Evolutionary conservation across 2,888 invertebrate species (phyloP).

Genomic region (Nomada fabriciana): DNA sequence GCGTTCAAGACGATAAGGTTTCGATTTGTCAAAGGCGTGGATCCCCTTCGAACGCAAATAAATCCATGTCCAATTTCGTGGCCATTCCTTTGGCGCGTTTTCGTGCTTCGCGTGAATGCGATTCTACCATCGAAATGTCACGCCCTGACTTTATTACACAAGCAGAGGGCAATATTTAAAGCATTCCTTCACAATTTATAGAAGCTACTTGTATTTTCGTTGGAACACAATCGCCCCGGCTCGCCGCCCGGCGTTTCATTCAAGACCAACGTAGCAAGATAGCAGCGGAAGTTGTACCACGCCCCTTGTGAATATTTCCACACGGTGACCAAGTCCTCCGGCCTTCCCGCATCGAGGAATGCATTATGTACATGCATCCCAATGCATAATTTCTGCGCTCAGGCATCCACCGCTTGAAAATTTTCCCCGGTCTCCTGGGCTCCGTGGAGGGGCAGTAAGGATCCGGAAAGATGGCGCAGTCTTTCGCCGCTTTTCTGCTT

Average conservation of each 20-base stretch:
- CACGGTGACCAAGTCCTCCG: conserved; percentile 30
- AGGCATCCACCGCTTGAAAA: conserved; percentile 41
- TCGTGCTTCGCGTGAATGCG: conserved; percentile 11
- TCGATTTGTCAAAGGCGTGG: conserved; percentile 74
- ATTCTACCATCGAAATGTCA: neutral
- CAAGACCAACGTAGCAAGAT: neutral
- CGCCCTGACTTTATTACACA: conserved; percentile 1
- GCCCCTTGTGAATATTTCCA: conserved; percentile 45
- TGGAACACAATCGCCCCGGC: neutral
- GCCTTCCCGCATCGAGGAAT: conserved; percentile 12
- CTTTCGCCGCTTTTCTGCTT: conserved; percentile 17
- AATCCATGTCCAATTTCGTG: conserved; percentile 66
- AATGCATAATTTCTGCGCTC: conserved; percentile 45
- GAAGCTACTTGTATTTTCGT: neutral
- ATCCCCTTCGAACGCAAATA: conserved; percentile 67
- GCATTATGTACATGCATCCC: conserved; percentile 39
- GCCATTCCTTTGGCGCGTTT: conserved; percentile 7
- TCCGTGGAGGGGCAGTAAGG: conserved; percentile 23
- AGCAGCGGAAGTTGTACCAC: conserved; percentile 2
- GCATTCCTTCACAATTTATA: too few relatives aligned
- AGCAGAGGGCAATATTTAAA: too few relatives aligned
- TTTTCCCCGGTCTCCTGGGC: conserved; percentile 34
- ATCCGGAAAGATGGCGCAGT: conserved; percentile 33
- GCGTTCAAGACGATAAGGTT: conserved; percentile 59
- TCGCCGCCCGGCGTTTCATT: neutral